Evolutionary conservation across 2,797 vertebrate species (phyloP).

Genomic region (Periophthalmus magnuspinnatus): DNA sequence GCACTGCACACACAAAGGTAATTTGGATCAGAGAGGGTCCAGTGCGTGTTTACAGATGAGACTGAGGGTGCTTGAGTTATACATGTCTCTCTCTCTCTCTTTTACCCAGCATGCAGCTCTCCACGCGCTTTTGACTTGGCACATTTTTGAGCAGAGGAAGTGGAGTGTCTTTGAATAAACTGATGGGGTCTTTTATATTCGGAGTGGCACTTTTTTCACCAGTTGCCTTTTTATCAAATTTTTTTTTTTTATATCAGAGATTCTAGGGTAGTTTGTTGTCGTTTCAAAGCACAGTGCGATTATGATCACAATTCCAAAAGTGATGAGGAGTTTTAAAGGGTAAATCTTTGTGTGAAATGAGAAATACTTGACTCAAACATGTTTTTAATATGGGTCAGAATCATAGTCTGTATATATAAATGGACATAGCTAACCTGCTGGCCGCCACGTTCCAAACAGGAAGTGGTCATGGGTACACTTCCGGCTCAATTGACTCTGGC

Average conservation of each 20-base stretch:
- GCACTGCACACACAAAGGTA: constrained; percentile 34
- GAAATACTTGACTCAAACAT: background rate
- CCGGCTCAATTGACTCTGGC: no score
- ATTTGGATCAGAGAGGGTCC: constrained; percentile 58
- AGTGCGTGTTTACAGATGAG: constrained; percentile 61
- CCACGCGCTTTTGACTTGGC: constrained; percentile 73
- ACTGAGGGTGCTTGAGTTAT: constrained; percentile 77
- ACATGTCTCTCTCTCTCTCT: constrained; percentile 70
- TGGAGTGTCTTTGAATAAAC: constrained; percentile 80
- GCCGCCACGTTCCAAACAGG: no score
- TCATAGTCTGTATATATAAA: background rate
- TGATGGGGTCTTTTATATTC: constrained; percentile 71
- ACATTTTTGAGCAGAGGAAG: constrained; percentile 69
- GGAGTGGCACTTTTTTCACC: constrained; percentile 50
- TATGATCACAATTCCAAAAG: constrained; percentile 37
- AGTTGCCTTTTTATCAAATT: constrained; percentile 31
- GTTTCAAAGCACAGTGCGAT: constrained; percentile 52
- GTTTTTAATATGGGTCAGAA: background rate
- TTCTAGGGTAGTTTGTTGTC: constrained; percentile 55
- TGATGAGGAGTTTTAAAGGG: constrained; percentile 19
- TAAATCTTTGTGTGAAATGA: background rate
- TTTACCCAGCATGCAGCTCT: constrained; percentile 74
- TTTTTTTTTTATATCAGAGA: constrained; percentile 29
- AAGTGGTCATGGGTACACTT: no score
- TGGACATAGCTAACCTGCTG: no score